Conservation (phyloP, 2,888 invertebrate species). For the Podabrus alpinus region DNA sequence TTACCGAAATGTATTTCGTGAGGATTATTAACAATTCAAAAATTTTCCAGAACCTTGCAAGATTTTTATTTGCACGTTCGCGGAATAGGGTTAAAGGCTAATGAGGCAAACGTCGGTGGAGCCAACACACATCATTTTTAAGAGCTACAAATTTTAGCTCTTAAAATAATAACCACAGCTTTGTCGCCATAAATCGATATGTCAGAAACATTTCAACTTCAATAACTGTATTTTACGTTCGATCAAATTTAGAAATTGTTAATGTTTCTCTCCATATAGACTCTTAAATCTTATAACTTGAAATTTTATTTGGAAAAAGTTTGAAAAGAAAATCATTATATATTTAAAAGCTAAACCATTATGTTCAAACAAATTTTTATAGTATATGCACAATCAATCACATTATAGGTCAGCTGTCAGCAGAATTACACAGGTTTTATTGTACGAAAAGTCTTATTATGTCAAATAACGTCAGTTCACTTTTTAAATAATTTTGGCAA, state of each 20-base stretch:
- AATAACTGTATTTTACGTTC: constrained; percentile 18
- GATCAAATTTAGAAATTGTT: constrained; percentile 19
- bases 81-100: background rate
- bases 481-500: background rate
- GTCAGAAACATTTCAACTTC: constrained; percentile 31
- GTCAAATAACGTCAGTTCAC: background rate
- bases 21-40: background rate
- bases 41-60: background rate
- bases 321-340: constrained; percentile 3
- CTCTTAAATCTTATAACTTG: background rate
- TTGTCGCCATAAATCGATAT: constrained; percentile 32
- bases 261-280: constrained; percentile 1
- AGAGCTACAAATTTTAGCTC: constrained; percentile 34
- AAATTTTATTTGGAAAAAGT: background rate
- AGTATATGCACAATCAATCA: constrained; percentile 16
- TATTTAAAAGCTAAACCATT: constrained; percentile 14
- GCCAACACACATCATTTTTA: constrained; percentile 28
- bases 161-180: constrained; percentile 35
- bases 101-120: background rate
- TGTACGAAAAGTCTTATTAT: background rate
- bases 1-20: background rate
- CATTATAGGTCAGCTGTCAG: constrained; percentile 9
- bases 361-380: constrained; percentile 14
- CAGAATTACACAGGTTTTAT: constrained; percentile 2
- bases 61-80: background rate